Conservation (phyloP, 2,888 invertebrate species). For the Octodonta nipae region DNA sequence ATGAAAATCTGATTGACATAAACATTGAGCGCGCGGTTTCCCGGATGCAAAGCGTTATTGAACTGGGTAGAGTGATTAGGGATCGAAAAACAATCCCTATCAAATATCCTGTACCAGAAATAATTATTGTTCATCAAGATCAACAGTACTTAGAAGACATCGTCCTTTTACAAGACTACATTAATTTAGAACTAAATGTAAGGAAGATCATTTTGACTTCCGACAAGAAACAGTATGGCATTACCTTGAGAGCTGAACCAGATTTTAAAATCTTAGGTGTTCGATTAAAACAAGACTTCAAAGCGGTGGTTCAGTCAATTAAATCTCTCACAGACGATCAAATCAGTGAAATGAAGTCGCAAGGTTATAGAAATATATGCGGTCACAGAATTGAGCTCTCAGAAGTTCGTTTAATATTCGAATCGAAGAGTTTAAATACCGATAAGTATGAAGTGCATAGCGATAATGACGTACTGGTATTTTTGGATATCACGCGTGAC, state of each 20-base stretch:
- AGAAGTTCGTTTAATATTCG: slow-evolving; percentile 75
- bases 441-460: slow-evolving; percentile 81
- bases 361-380: slow-evolving; percentile 57
- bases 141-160: slow-evolving; percentile 55
- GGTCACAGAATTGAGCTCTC: slow-evolving; percentile 65
- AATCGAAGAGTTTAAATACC: slow-evolving; percentile 47
- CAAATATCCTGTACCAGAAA: slow-evolving; percentile 91
- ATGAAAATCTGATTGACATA: slow-evolving; percentile 57
- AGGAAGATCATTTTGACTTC: slow-evolving; percentile 68
- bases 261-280: slow-evolving; percentile 85
- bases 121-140: slow-evolving; percentile 88
- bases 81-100: slow-evolving; percentile 88
- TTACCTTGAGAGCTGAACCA: slow-evolving; percentile 82
- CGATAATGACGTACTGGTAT: slow-evolving; percentile 75
- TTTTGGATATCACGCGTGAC: slow-evolving; percentile 81
- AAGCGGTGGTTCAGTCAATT: slow-evolving; percentile 69
- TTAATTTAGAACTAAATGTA: slow-evolving; percentile 87
- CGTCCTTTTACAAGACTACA: slow-evolving; percentile 65
- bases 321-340: slow-evolving; percentile 65
- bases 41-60: slow-evolving; percentile 89
- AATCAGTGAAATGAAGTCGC: slow-evolving; percentile 58
- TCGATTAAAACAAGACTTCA: slow-evolving; percentile 79
- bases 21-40: slow-evolving; percentile 81
- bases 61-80: slow-evolving; percentile 80
- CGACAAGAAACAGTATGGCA: slow-evolving; percentile 78